Evolutionary conservation across 2,113 vertebrate species (phyloP).

Genomic region (Rallus limicola): DNA sequence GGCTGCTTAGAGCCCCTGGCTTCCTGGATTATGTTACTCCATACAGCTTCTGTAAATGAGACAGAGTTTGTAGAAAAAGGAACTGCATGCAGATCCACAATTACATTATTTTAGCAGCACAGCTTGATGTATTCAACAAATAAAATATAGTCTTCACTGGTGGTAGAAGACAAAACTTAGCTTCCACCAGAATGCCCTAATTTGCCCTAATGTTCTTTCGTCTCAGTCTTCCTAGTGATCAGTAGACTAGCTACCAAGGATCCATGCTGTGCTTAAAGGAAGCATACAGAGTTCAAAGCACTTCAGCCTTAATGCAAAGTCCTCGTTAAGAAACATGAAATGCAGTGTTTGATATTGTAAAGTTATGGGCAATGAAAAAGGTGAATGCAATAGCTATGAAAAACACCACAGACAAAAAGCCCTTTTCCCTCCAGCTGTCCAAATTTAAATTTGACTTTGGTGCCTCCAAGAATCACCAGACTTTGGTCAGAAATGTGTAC

Average conservation of each 20-base stretch:
- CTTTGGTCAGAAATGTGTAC: neutral
- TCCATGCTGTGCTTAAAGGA: constrained; percentile 47
- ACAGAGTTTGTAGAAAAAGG: neutral
- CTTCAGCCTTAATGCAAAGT: constrained; percentile 43
- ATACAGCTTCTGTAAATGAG: neutral
- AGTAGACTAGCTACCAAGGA: neutral
- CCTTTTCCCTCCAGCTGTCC: neutral
- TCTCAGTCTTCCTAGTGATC: neutral
- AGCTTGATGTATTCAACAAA: constrained; percentile 23
- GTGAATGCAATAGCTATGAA: neutral
- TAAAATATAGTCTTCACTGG: constrained; percentile 40
- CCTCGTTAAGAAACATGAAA: constrained; percentile 63
- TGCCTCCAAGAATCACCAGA: neutral
- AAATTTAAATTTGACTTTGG: neutral
- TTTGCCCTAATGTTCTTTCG: constrained; percentile 26
- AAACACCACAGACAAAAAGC: neutral
- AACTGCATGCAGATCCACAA: neutral
- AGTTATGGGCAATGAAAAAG: neutral
- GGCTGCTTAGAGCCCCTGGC: neutral
- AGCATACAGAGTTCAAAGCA: constrained; percentile 46
- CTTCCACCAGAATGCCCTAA: constrained; percentile 30
- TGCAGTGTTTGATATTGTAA: neutral
- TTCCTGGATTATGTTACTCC: neutral
- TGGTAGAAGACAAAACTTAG: constrained; percentile 28
- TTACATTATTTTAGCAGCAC: constrained; percentile 42